Base-by-base conservation (phyloP, 1,140 invertebrate genomes). In the Telenomus remus region DNA sequence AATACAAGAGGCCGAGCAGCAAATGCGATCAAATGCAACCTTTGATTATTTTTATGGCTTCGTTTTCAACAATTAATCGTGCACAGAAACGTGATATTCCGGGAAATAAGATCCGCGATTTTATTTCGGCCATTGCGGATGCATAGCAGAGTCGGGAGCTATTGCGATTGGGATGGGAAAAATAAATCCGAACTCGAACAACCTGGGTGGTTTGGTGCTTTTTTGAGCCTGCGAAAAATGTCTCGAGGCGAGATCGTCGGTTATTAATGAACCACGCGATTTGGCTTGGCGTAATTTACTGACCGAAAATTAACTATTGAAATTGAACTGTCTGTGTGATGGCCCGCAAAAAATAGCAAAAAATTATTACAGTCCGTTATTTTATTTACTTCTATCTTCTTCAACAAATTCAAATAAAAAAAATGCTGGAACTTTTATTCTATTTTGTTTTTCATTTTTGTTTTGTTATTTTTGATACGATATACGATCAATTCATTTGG, bases 41-140 rank as follows among this genome's bases (percentile, higher is more conserved):
- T n/a, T 10, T n/a, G 2, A 39, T 39, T n/a, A n/a, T 39, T 39
- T 51, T 68, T 59, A 68, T 27, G 55, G 54, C 46, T 59, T 68
- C 55, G 55, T 59, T 59, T 51, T 57, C 54, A 46, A 51, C 53
- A 59, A 68, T 68, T 68, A 59, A 68, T 68, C 15, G 1, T 27
- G 55, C 49, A 3, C 50, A 35, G 65, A 53, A 68, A 59, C 49
- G 47, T 15, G 65, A 59, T 68, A 68, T 68, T 66, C 44, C 47
- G 37, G 54, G 64, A 51, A 57, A 68, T 19, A 46, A 46, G 64
- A 68, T 68, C 57, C 47, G 48, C 37, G 54, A 57, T 68, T 57
- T 68, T 37, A 56, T 68, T 68, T 59, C 54, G 42, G 27, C 39
- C n/a, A 2, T 65, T 56, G 53, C 34, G 13, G 19, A 16, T 33